These are phyloP conservation scores for Augochlorella aurata DNA, from an alignment of 2,888 invertebrate species.

Conservation along the genomic window DNA sequence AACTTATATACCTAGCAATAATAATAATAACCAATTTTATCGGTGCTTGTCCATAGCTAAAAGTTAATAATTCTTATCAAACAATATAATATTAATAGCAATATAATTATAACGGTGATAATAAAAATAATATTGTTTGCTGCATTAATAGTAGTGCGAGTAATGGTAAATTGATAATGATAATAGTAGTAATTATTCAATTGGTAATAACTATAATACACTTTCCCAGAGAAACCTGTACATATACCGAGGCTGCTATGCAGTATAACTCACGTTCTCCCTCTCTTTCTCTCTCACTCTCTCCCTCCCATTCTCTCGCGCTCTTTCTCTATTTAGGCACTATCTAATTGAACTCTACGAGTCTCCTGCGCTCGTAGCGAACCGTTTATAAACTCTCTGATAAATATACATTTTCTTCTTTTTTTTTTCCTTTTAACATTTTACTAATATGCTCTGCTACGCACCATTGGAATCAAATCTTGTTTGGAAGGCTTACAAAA, in stretches of 20 bases:
- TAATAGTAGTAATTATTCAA: conserved; percentile 67
- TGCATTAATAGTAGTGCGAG: conserved; percentile 68
- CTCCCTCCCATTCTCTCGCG: conserved; percentile 17
- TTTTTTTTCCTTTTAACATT: conserved; percentile 41
- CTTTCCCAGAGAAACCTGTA: conserved; percentile 68
- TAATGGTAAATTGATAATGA: conserved; percentile 61
- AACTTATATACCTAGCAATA: conserved; percentile 64
- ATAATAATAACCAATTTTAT: conserved; percentile 68
- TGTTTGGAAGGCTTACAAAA: conserved; percentile 52
- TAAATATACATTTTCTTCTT: conserved; percentile 64
- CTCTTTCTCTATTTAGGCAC: conserved; percentile 47
- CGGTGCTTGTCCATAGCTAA: conserved; percentile 72
- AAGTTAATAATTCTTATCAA: conserved; percentile 72
- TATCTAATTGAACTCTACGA: conserved; percentile 60
- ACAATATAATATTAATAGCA: conserved; percentile 72
- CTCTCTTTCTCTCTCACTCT: conserved; percentile 19
- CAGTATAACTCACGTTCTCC: conserved; percentile 59
- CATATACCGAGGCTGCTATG: conserved; percentile 65
- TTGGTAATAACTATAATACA: conserved; percentile 72
- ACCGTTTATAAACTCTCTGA: conserved; percentile 61
- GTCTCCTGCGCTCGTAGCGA: conserved; percentile 47
- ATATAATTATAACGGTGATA: conserved; percentile 72
- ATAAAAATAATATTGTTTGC: conserved; percentile 71
- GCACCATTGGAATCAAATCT: conserved; percentile 74
- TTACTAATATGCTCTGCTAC: conserved; percentile 58